Percentiles rank a stretch among this genome's conserved stretches.
These are phyloP conservation scores for Sceliomorpha sp. DNA, from an alignment of 2,888 invertebrate genomes.

Conservation along the genomic window DNA sequence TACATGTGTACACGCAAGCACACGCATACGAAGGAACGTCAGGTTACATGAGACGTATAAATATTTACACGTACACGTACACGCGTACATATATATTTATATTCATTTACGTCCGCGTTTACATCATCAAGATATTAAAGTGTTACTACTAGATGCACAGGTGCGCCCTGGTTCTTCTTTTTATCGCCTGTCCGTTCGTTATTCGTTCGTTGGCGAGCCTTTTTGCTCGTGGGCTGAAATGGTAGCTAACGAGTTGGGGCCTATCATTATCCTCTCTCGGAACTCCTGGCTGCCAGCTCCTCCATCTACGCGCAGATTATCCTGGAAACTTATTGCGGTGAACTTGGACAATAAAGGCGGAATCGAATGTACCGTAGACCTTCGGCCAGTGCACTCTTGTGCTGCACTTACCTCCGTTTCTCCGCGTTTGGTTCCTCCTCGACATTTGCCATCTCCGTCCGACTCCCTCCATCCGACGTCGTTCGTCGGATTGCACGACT, in stretches of 20 bases:
- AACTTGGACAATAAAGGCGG: conserved; percentile 74
- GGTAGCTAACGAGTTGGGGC: conserved; percentile 75
- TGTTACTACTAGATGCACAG: conserved; percentile 75
- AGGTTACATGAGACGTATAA: too few relatives aligned
- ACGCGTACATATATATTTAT: conserved; percentile 61
- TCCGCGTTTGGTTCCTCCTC: conserved; percentile 30
- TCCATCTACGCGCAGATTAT: conserved; percentile 72
- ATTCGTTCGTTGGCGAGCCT: conserved; percentile 42
- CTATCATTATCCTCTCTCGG: conserved; percentile 77
- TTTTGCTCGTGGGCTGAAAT: conserved; percentile 69
- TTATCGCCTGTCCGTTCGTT: conserved; percentile 59
- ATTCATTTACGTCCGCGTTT: conserved; percentile 78
- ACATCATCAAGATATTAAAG: conserved; percentile 78
- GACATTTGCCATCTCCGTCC: conserved; percentile 29
- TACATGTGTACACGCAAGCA: not conserved
- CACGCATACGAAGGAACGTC: too few relatives aligned
- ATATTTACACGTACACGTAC: conserved; percentile 1
- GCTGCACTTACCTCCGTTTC: conserved; percentile 16
- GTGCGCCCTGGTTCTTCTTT: conserved; percentile 76
- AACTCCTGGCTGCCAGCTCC: conserved; percentile 56
- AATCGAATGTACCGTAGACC: conserved; percentile 65
- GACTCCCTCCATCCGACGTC: not conserved
- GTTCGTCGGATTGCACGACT: too few relatives aligned
- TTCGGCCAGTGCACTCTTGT: conserved; percentile 37
- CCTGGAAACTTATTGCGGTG: conserved; percentile 74